Evolutionary conservation across 37 sponge, comb jelly and placozoan genomes (phyloP), one percentile per base, ranked within the genome.

Genomic region (Dysidea cf. avara): DNA sequence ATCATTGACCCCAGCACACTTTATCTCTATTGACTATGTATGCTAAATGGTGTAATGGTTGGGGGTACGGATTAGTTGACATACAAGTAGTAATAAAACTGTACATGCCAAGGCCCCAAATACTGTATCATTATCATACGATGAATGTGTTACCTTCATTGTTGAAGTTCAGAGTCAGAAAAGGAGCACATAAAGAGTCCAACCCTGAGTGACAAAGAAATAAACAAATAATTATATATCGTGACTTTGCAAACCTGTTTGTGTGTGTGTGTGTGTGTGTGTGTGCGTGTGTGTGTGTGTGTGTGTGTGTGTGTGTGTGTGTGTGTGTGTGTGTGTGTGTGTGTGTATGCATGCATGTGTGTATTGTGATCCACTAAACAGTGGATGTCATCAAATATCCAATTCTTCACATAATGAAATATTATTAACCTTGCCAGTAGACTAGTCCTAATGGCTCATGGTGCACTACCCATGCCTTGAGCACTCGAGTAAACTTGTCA

Each of bases 161-260:
- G 59, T 86, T 77, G 59, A 92, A 98, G 66, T 91, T 90, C 51
- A 98, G 81, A 7, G 83, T 61, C 2, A 98, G 64, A 64, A 98
- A 98, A 1, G 99, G 90, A 31, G 99, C 99, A 83, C 88, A 86
- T 20, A 98, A 80, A n/a, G 96, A 95, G 56, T 98, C 99, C 64
- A 98, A 56, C 7, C 99, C 97, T 93, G 54, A 22, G 39, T 61
- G 17, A 43, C 9, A 43, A 43, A n/a, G n/a, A n/a, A n/a, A n/a
- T n/a, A 50, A 54, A 49, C 2, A 20, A 68, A 11, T 21, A 46
- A 33, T 24, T 35, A 55, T 13, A 7, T 55, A 33, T 61, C 12
- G 5, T 22, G 51, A 78, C 34, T 18, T 52, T 40, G 21, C 35
- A 52, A 28, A 24, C n/a, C 29, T 33, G 32, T 3, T 13, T 14